Evolutionary conservation across 2,113 vertebrate genomes (phyloP).

Genomic region (Hyperoodon ampullatus): DNA sequence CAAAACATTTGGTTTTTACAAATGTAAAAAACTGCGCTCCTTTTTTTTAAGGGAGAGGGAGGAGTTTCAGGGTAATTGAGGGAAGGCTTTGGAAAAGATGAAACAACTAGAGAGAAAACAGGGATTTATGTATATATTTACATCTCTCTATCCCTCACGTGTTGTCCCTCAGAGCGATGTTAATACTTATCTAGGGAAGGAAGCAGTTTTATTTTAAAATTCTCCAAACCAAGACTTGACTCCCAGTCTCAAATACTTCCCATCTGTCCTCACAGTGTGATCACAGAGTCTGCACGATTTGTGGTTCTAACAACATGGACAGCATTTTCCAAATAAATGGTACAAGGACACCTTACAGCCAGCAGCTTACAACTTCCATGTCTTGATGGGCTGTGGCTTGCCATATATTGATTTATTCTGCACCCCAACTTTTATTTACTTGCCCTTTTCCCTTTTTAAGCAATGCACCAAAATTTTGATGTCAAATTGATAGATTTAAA

Average conservation of each 20-base stretch:
- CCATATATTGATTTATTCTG: neutral
- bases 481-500: neutral
- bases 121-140: neutral
- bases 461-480: neutral
- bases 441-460: neutral
- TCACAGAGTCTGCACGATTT: neutral
- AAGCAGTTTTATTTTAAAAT: constrained; percentile 50
- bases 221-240: constrained; percentile 40
- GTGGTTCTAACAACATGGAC: constrained; percentile 52
- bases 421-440: neutral
- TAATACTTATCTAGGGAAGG: neutral
- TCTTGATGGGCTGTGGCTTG: neutral
- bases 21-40: neutral
- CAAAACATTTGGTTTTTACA: neutral
- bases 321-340: neutral
- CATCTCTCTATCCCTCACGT: neutral
- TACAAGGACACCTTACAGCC: constrained; percentile 19
- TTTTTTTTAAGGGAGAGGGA: neutral
- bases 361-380: constrained; percentile 16
- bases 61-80: neutral
- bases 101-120: neutral
- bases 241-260: neutral
- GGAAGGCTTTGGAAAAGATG: neutral
- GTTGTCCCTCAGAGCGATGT: neutral
- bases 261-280: constrained; percentile 57